Base-by-base conservation (phyloP, 1,140 invertebrate species). In the Chrysopa pallens region DNA sequence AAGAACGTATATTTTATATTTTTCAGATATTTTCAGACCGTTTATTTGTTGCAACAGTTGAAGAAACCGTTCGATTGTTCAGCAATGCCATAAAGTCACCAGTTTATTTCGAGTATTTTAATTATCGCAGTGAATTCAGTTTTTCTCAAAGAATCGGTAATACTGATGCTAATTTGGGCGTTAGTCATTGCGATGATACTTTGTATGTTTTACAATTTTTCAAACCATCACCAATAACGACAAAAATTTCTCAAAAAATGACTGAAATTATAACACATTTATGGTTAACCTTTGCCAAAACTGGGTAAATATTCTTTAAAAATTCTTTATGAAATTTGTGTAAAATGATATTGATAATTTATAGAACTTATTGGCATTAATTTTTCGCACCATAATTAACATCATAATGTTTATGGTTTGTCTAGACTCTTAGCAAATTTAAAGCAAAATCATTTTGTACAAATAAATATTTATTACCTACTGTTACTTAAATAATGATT, bases 81-180 rank as follows among this genome's bases (percentile, higher is more conserved):
- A 68, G 71, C 0, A 50, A 52, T 36, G 54, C 53, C 12, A 66
- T 65, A 23, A 56, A 64, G 8, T 66, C 68, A 44, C 70, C 75
- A 0, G 66, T 76, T 2, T 74, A 71, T 57, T 61, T 69, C 52
- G 76, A 78, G 49, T 56, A 62, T 11, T 78, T 70, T 48, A 49
- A 57, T 4, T 76, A 72, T 45, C 61, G 65, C 28, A 69, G 62
- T 4, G 50, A 56, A 13, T 42, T 60, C n/a, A 75, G 71, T 49
- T 51, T 73, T 4, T 68, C 65, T n/a, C 55, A 70, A 31, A 0
- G 45, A 8, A 55, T 70, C 47, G 63, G 58, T 14, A 43, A 51
- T 12, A 66, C 58, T 11, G 56, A 62, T 0, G 52, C 63, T 9
- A 58, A 71, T 40, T 11, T 50, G 74, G 74, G 73, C 47, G 72